Conservation (phyloP, 2,797 vertebrate species). For the Halcyon leucocephala region DNA sequence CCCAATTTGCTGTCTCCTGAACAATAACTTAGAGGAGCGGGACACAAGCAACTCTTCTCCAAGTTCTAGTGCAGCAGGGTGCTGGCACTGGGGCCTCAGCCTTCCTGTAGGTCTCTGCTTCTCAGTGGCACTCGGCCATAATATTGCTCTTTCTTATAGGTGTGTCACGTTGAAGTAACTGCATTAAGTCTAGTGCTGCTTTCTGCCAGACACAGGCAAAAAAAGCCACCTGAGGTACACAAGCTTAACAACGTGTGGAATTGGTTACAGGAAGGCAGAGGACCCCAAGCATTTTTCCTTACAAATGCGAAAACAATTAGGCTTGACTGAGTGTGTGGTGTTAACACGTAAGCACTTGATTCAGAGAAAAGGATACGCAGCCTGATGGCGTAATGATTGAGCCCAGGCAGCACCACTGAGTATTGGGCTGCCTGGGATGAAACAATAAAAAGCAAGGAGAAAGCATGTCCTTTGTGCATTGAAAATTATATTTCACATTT, state of each 20-base stretch:
- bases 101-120: neutral
- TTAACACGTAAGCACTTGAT: fast-evolving
- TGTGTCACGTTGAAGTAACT: neutral
- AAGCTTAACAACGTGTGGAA: neutral
- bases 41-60: neutral
- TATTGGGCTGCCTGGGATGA: neutral
- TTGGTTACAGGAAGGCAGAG: neutral
- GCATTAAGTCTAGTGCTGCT: neutral
- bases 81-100: neutral
- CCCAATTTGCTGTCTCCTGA: neutral
- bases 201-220: neutral
- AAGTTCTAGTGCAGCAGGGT: neutral
- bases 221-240: neutral
- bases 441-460: neutral
- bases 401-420: neutral
- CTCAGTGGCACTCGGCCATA: neutral
- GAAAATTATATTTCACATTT: neutral
- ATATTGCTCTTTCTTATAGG: neutral
- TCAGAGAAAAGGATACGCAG: fast-evolving
- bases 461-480: neutral
- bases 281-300: neutral
- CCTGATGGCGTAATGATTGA: fast-evolving
- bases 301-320: neutral
- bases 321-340: neutral
- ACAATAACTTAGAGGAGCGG: neutral